Evolutionary conservation across 2,888 invertebrate genomes (phyloP).

Genomic region (Cactoblastis cactorum): DNA sequence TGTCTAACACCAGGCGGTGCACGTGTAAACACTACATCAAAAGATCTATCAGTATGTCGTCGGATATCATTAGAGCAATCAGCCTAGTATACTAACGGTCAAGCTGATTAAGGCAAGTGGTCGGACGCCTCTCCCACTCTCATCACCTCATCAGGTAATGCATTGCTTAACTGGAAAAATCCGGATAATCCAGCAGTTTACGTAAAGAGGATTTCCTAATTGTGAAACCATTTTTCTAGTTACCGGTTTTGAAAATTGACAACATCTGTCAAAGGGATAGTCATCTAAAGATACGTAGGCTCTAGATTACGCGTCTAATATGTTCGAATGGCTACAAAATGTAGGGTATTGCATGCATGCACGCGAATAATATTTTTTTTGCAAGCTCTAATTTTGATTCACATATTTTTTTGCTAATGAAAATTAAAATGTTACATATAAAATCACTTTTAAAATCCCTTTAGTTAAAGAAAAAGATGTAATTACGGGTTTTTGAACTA

Average conservation of each 20-base stretch:
- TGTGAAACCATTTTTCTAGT: background rate
- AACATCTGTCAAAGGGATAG: background rate
- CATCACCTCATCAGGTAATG: conserved; percentile 15
- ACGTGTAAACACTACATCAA: too few relatives aligned
- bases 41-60: too few relatives aligned
- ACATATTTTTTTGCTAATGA: too few relatives aligned
- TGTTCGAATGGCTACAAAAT: too few relatives aligned
- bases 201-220: conserved; percentile 14
- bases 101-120: conserved; percentile 4
- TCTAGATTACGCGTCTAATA: too few relatives aligned
- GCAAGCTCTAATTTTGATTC: too few relatives aligned
- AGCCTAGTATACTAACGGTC: background rate
- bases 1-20: background rate
- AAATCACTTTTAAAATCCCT: too few relatives aligned
- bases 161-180: background rate
- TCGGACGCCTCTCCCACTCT: conserved; percentile 14
- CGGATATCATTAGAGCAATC: background rate
- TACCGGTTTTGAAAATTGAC: background rate
- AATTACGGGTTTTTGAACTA: too few relatives aligned
- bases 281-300: background rate
- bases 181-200: background rate
- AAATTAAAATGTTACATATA: too few relatives aligned
- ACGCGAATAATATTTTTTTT: too few relatives aligned
- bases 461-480: too few relatives aligned
- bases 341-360: too few relatives aligned